Percentiles rank a stretch among this genome's conserved stretches.
phyloP scores from a whole-genome alignment of 1,140 invertebrate genomes.

The Dryas iulia region DNA sequence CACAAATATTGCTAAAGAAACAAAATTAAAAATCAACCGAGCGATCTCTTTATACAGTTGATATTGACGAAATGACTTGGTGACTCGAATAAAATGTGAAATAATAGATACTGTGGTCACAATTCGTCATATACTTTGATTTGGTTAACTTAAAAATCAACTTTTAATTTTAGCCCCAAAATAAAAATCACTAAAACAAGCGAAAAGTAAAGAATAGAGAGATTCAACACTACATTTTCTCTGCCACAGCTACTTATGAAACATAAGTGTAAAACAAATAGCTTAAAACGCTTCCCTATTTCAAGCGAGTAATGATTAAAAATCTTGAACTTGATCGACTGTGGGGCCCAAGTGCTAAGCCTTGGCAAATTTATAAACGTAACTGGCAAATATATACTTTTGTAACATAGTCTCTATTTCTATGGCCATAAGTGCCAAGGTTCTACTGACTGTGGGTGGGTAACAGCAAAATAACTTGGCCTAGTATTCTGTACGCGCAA shows the following conservation, averaged over 20 bases:
- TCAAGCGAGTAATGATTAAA: conserved; percentile 62
- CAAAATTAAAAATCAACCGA: conserved; percentile 19
- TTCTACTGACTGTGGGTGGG: conserved; percentile 5
- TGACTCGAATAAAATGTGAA: background rate
- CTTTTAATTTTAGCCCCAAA: too few species aligned
- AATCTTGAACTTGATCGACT: conserved; percentile 70
- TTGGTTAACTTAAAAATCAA: too few species aligned
- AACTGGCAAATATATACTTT: background rate
- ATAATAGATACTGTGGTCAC: background rate
- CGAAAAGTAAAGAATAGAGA: background rate
- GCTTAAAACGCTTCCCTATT: conserved; percentile 49
- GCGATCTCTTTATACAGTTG: conserved; percentile 5
- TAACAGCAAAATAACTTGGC: conserved; percentile 48
- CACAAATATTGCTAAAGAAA: conserved; percentile 20
- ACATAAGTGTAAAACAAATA: conserved; percentile 41
- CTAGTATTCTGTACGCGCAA: conserved; percentile 71
- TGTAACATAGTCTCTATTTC: conserved; percentile 27
- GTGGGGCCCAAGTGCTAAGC: conserved; percentile 56
- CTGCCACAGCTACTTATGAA: too few species aligned
- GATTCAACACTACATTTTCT: background rate
- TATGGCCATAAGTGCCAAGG: conserved; percentile 37
- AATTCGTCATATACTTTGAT: too few species aligned
- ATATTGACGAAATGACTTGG: background rate
- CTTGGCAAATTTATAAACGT: conserved; percentile 44
- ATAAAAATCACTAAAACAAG: background rate